phyloP scores from a whole-genome alignment of 2,888 invertebrate genomes.

The Cheilosia grossa region DNA sequence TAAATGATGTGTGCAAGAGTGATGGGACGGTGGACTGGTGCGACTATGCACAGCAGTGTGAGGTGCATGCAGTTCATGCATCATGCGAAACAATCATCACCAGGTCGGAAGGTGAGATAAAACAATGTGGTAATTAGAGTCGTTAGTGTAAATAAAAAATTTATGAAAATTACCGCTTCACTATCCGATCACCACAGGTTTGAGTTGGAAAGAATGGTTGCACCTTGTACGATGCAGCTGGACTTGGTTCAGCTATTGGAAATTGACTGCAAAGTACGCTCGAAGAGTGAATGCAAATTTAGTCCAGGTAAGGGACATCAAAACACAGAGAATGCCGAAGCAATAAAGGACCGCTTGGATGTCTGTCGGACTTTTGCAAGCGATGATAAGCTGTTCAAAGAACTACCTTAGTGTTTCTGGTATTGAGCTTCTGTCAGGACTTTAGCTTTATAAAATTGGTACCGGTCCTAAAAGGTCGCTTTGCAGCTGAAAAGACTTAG shows the following conservation, averaged over 20 bases:
- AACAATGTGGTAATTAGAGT: conserved; percentile 75
- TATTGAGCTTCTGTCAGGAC: too few relatives aligned
- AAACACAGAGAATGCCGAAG: too few relatives aligned
- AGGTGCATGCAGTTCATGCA: conserved; percentile 70
- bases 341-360: too few relatives aligned
- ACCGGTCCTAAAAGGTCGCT: too few relatives aligned
- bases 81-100: conserved; percentile 75
- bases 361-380: too few relatives aligned
- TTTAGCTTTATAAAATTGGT: too few relatives aligned
- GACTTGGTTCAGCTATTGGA: conserved; percentile 14
- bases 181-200: conserved; percentile 45
- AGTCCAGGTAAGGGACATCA: too few relatives aligned
- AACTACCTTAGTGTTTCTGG: too few relatives aligned
- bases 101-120: conserved; percentile 74
- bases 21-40: conserved; percentile 23
- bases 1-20: conserved; percentile 61
- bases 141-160: conserved; percentile 73
- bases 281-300: too few relatives aligned
- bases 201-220: too few relatives aligned
- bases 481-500: too few relatives aligned
- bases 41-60: conserved; percentile 9
- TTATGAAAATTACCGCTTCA: conserved; percentile 62
- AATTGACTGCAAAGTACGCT: background rate
- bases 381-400: too few relatives aligned
- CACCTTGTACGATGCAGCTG: conserved; percentile 9